A percentile compares a stretch with the other conserved stretches of the same genome.
phyloP scores from a whole-genome alignment of 1,140 invertebrate genomes.

The Diploscapter pachys region DNA sequence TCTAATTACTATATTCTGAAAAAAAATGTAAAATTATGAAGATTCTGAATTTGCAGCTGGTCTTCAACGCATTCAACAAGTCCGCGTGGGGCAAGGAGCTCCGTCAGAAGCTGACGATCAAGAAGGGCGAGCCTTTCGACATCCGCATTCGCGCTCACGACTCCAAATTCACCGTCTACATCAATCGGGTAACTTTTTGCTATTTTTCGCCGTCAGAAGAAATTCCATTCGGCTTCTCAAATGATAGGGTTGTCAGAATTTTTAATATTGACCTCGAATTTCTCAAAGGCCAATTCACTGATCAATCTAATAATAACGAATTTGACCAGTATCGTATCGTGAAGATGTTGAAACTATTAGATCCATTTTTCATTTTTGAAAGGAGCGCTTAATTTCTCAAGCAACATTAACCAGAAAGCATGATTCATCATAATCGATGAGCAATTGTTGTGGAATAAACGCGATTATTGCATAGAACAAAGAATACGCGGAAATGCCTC shows the following conservation, averaged over 20 bases:
- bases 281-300: background rate
- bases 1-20: background rate
- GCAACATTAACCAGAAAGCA: too few relatives aligned
- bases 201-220: background rate
- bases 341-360: too few relatives aligned
- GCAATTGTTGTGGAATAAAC: too few relatives aligned
- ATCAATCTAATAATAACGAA: too few relatives aligned
- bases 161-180: slow-evolving; percentile 32
- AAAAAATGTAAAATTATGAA: background rate
- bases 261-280: background rate
- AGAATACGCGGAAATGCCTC: too few relatives aligned
- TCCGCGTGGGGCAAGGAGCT: slow-evolving; percentile 39
- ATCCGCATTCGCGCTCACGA: slow-evolving; percentile 40
- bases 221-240: background rate
- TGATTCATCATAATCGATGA: too few relatives aligned
- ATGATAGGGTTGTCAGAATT: slow-evolving; percentile 1
- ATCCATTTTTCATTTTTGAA: too few relatives aligned
- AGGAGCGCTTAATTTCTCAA: too few relatives aligned
- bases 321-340: too few relatives aligned
- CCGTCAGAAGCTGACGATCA: slow-evolving; percentile 34
- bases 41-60: slow-evolving; percentile 23
- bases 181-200: slow-evolving; percentile 18
- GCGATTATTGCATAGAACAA: too few relatives aligned
- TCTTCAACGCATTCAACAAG: slow-evolving; percentile 39
- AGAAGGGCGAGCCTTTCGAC: slow-evolving; percentile 38